Evolutionary conservation across 2,113 vertebrate genomes (phyloP).

Genomic region (Boulengeromyrus knoepffleri): DNA sequence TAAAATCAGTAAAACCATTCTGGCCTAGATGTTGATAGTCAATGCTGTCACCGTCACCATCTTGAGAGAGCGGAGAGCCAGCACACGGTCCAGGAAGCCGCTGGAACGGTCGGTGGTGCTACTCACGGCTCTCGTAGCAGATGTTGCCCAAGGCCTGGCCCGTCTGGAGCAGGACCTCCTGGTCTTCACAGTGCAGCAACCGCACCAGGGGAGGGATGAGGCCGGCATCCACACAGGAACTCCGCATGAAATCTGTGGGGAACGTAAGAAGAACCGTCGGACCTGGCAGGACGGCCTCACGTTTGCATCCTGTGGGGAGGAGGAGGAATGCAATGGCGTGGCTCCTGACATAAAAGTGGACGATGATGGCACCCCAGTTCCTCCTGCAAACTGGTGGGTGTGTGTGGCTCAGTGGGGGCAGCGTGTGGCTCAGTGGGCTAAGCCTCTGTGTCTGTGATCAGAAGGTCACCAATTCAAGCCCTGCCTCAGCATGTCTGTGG

Average conservation of each 20-base stretch:
- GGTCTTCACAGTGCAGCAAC: constrained; percentile 83
- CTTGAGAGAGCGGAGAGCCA: neutral
- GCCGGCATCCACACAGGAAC: constrained; percentile 84
- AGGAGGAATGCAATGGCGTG: neutral
- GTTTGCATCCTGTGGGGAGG: neutral
- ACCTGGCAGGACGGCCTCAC: neutral
- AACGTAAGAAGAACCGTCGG: neutral
- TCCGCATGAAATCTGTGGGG: constrained; percentile 83
- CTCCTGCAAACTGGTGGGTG: neutral
- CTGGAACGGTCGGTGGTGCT: neutral
- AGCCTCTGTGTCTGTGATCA: neutral
- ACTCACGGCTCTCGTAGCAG: constrained; percentile 99
- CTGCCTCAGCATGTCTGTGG: neutral
- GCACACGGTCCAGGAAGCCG: neutral
- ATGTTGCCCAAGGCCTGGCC: constrained; percentile 96
- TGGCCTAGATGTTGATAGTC: neutral
- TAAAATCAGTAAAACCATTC: neutral
- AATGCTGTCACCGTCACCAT: neutral
- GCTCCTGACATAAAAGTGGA: neutral
- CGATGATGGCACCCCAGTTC: neutral
- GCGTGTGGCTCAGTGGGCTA: too few relatives aligned
- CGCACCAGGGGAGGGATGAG: constrained; percentile 87
- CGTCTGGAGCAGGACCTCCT: constrained; percentile 92
- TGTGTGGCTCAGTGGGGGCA: neutral
- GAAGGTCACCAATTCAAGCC: neutral